Evolutionary conservation across 2,113 vertebrate genomes (phyloP).

Genomic region (Tachysurus fulvidraco): DNA sequence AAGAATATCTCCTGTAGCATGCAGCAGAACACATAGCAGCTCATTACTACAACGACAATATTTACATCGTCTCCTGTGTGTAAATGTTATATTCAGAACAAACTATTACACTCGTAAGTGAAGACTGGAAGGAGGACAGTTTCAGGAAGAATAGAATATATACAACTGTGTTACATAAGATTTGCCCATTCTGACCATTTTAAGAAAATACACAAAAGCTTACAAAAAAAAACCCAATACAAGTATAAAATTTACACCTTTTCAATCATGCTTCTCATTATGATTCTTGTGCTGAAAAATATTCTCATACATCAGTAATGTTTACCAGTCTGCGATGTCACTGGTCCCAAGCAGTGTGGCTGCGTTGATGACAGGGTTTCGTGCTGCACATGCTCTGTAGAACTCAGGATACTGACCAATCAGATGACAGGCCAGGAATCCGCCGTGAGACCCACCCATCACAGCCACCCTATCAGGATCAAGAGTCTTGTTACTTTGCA

Average conservation of each 20-base stretch:
- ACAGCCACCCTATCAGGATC: conserved; percentile 72
- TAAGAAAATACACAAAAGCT: not conserved
- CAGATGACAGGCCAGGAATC: conserved; percentile 82
- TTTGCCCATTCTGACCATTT: not conserved
- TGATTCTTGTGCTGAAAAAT: too few species aligned
- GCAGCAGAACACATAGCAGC: conserved; percentile 1
- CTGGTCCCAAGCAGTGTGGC: conserved; percentile 80
- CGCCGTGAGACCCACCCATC: conserved; percentile 82
- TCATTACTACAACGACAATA: not conserved
- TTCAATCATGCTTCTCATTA: not conserved
- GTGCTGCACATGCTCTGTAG: conserved; percentile 77
- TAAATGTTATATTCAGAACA: too few species aligned
- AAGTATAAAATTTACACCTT: not conserved
- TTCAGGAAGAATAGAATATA: not conserved
- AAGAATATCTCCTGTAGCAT: conserved; percentile 73
- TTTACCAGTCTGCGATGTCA: conserved; percentile 84
- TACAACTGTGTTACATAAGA: not conserved
- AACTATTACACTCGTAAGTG: not conserved
- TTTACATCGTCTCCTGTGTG: not conserved
- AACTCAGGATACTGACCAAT: conserved; percentile 73
- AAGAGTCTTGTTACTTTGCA: conserved; percentile 65
- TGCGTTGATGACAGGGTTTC: conserved; percentile 81
- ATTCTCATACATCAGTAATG: not conserved
- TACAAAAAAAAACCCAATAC: not conserved
- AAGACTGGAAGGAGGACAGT: not conserved